Percentiles rank a stretch among this genome's conserved stretches.
Conservation (phyloP, 2,797 vertebrate genomes). For the Hippopotamyrus pictus region DNA sequence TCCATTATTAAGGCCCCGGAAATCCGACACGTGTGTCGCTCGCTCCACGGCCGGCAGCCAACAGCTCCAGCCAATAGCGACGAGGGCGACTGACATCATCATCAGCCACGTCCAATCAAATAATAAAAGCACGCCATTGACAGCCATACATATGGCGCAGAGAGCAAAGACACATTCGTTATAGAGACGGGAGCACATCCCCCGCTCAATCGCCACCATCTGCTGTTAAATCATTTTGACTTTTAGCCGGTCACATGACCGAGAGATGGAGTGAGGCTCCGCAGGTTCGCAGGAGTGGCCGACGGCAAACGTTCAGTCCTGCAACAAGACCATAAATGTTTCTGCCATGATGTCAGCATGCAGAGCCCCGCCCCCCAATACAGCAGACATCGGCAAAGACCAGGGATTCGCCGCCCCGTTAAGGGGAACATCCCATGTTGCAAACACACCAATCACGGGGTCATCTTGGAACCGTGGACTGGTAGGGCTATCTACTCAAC, state of each 20-base stretch:
- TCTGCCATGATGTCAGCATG: neutral
- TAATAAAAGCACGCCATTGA: neutral
- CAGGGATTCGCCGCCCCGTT: neutral
- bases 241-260: neutral
- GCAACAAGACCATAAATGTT: neutral
- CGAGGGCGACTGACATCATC: neutral
- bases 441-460: neutral
- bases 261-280: neutral
- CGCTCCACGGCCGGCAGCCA: neutral
- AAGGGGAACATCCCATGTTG: neutral
- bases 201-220: neutral
- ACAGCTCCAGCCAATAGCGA: neutral
- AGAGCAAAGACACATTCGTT: neutral
- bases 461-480: neutral
- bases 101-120: neutral
- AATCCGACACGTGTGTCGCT: conserved; percentile 47
- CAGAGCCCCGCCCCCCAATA: neutral
- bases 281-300: neutral
- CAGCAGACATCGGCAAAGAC: neutral
- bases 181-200: neutral
- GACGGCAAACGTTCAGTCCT: neutral
- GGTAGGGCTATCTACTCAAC: neutral
- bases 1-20: conserved; percentile 59
- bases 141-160: neutral
- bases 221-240: neutral